Conservation (phyloP, 2,113 vertebrate genomes). For the Sula dactylatra region DNA sequence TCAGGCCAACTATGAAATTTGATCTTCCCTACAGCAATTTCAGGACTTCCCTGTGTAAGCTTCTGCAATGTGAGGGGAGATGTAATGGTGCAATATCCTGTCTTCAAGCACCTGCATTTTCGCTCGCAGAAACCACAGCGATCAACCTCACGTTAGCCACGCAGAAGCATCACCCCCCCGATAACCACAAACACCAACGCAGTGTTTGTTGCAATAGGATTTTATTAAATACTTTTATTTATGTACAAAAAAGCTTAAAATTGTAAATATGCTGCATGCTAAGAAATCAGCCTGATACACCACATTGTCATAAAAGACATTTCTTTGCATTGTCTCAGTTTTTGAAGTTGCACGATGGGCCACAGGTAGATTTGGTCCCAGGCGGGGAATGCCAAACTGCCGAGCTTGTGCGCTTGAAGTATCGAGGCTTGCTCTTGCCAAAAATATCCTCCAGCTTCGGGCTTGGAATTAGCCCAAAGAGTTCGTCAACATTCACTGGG, state of each 20-base stretch:
- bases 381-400: constrained; percentile 90
- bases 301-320: fast-evolving
- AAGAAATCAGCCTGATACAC: neutral
- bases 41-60: neutral
- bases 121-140: neutral
- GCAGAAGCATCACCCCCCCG: neutral
- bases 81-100: fast-evolving
- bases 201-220: fast-evolving
- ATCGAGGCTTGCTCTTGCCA: constrained; percentile 90
- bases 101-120: too few species aligned
- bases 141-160: fast-evolving
- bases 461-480: constrained; percentile 81
- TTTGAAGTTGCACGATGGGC: constrained; percentile 44
- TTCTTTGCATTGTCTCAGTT: neutral
- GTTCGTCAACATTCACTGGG: constrained; percentile 72
- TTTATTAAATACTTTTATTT: neutral
- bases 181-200: fast-evolving
- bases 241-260: neutral
- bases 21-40: neutral
- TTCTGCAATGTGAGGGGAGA: fast-evolving
- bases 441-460: constrained; percentile 89
- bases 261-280: neutral
- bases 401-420: constrained; percentile 94
- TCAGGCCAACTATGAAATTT: neutral
- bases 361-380: neutral